Evolutionary conservation across 2,113 vertebrate species (phyloP).

Genomic region (Nestor notabilis): DNA sequence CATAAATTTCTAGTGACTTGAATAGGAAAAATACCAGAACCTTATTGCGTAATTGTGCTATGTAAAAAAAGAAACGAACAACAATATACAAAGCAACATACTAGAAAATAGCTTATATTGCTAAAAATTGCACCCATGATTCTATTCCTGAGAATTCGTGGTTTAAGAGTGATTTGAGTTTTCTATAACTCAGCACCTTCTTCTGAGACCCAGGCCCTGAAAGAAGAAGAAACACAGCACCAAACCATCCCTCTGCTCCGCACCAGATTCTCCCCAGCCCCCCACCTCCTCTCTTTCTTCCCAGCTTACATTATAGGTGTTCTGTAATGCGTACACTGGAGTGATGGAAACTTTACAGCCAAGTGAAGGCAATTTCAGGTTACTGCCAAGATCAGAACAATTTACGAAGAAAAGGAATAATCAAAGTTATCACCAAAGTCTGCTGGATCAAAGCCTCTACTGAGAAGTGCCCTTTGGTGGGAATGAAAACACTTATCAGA

Average conservation of each 20-base stretch:
- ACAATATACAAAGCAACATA: neutral
- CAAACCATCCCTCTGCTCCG: neutral
- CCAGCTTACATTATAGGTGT: neutral
- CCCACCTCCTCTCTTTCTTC: neutral
- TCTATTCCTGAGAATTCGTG: neutral
- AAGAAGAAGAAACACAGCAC: accelerated
- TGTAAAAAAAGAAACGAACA: neutral
- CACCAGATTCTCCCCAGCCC: neutral
- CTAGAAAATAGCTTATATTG: neutral
- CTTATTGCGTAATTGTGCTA: neutral
- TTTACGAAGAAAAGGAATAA: neutral
- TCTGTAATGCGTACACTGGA: accelerated
- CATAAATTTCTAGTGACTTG: neutral
- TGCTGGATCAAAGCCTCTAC: neutral
- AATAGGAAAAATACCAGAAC: neutral
- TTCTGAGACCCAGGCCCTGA: neutral
- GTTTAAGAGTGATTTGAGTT: neutral
- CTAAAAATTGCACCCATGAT: neutral
- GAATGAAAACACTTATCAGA: neutral
- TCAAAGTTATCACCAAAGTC: neutral
- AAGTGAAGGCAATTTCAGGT: neutral
- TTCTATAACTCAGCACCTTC: neutral
- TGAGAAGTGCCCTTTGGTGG: neutral
- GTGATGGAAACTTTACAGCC: neutral
- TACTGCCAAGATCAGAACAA: neutral